These are phyloP conservation scores for Leucopternis melanops DNA, from an alignment of 2,113 vertebrate species.

Conservation along the genomic window DNA sequence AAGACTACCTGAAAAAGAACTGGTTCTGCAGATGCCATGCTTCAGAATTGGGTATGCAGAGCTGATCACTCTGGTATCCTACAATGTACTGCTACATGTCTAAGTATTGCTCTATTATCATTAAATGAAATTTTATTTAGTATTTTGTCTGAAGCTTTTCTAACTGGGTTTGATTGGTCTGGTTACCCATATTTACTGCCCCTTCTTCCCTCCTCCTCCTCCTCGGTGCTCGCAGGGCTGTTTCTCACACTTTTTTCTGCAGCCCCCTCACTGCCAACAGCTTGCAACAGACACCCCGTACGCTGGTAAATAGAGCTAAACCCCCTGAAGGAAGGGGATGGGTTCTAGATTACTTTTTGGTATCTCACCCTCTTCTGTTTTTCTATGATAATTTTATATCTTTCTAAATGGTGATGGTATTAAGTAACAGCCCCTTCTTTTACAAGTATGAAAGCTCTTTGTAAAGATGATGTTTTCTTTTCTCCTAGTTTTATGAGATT, in stretches of 20 bases:
- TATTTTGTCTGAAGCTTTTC: not conserved
- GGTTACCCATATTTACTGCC: not conserved
- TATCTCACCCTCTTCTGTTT: not conserved
- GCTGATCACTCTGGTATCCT: not conserved
- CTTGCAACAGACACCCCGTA: not conserved
- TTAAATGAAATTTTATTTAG: not conserved
- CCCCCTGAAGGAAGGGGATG: not conserved
- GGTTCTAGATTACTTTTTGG: not conserved
- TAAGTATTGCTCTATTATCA: not conserved
- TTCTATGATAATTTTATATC: not conserved
- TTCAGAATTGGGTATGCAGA: not conserved
- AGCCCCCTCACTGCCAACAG: not conserved
- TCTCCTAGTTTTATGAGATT: not conserved
- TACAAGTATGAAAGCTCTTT: not conserved
- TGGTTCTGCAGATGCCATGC: not conserved
- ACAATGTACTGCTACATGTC: not conserved
- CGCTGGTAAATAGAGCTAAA: not conserved
- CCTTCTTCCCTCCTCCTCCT: not conserved
- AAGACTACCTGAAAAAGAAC: not conserved
- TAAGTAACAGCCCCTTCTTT: not conserved
- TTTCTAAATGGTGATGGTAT: not conserved
- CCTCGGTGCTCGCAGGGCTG: not conserved
- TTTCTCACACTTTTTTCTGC: not conserved
- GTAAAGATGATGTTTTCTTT: not conserved
- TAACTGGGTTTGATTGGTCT: not conserved